Evolutionary conservation across 2,113 vertebrate species (phyloP).

Genomic region (Laticauda colubrina): DNA sequence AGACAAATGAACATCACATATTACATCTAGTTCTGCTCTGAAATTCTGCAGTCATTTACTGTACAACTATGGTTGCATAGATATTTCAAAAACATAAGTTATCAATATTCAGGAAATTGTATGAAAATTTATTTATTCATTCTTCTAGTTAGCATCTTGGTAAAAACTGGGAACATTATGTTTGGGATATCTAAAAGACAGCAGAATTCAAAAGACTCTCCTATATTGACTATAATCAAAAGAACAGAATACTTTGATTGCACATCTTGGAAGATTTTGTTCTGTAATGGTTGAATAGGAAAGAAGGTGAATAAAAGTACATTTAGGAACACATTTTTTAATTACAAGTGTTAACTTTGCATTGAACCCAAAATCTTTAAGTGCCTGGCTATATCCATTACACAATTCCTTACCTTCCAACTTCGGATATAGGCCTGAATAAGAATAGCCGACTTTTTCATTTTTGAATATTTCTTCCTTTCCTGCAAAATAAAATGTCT

Average conservation of each 20-base stretch:
- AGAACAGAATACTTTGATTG: neutral
- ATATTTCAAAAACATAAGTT: neutral
- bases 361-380: neutral
- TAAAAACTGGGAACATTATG: neutral
- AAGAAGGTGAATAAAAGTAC: neutral
- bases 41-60: neutral
- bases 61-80: neutral
- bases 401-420: slow-evolving; percentile 72
- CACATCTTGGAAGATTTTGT: neutral
- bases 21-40: neutral
- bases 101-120: neutral
- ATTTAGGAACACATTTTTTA: neutral
- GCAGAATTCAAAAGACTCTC: neutral
- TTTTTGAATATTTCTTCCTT: slow-evolving; percentile 66
- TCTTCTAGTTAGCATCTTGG: neutral
- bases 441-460: slow-evolving; percentile 48
- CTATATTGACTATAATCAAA: neutral
- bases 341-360: neutral
- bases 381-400: neutral
- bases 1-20: neutral
- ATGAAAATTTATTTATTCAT: neutral
- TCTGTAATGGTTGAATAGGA: neutral
- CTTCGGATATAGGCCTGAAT: slow-evolving; percentile 72
- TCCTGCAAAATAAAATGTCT: slow-evolving; percentile 57
- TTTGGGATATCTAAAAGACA: neutral